Conservation (phyloP, 2,888 invertebrate species). For the Seira sanloemensis region DNA sequence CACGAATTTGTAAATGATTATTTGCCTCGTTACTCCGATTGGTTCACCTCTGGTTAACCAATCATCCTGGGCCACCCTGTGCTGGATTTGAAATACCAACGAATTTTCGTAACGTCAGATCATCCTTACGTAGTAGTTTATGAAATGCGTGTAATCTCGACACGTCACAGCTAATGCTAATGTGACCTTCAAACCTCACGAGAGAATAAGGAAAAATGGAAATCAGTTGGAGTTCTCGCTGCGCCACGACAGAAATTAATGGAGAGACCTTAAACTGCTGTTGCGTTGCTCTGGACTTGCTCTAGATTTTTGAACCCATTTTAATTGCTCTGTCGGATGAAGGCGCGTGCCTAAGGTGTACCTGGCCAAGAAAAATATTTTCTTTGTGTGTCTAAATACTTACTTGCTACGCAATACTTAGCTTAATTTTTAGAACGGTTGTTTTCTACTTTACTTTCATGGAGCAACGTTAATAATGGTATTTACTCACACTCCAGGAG, state of each 20-base stretch:
- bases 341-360: not conserved
- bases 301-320: not conserved
- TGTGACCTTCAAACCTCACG: constrained; percentile 6
- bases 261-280: not conserved
- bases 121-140: too few species aligned
- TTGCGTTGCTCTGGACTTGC: not conserved
- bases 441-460: not conserved
- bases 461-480: constrained; percentile 17
- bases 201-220: not conserved
- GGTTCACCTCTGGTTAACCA: too few species aligned
- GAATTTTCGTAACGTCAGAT: too few species aligned
- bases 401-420: too few species aligned
- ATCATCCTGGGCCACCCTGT: too few species aligned
- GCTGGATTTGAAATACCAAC: too few species aligned
- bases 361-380: too few species aligned
- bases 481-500: constrained; percentile 12
- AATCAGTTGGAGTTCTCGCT: not conserved
- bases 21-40: too few species aligned
- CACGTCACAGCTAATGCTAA: not conserved
- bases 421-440: not conserved
- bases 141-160: not conserved
- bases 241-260: not conserved
- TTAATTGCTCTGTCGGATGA: not conserved
- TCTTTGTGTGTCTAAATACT: not conserved
- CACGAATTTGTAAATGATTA: too few species aligned